phyloP scores from a whole-genome alignment of 2,113 vertebrate genomes.

The Sorex araneus region DNA sequence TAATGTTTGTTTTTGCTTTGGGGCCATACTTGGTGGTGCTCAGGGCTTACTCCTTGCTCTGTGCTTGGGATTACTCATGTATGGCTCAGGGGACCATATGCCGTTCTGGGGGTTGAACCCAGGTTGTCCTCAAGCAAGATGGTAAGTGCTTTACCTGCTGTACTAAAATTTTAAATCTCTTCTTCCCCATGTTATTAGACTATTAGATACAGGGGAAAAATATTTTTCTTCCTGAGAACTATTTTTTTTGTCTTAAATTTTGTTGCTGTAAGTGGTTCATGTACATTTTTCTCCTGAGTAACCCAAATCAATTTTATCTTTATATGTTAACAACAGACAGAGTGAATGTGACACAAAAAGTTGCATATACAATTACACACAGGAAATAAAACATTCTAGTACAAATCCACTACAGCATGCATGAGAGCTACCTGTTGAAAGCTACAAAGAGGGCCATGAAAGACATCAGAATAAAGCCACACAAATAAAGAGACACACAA shows the following conservation, averaged over 20 bases:
- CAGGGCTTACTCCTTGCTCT: too few species aligned
- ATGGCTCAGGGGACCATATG: too few species aligned
- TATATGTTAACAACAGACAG: slow-evolving; percentile 2
- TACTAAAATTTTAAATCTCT: background rate
- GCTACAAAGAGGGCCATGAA: background rate
- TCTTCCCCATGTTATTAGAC: background rate
- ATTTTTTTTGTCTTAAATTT: slow-evolving; percentile 3
- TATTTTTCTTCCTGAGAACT: background rate
- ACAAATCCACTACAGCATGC: background rate
- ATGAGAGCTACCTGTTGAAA: background rate
- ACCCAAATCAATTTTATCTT: background rate
- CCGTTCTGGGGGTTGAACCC: background rate
- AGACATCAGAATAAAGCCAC: background rate
- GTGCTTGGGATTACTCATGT: too few species aligned
- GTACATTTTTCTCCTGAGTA: background rate
- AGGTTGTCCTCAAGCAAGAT: background rate
- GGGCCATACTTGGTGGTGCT: too few species aligned
- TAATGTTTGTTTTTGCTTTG: background rate
- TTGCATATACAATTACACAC: background rate
- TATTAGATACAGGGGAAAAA: background rate
- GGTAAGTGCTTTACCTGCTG: background rate
- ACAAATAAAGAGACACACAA: background rate
- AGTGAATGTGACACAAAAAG: background rate
- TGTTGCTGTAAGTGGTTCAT: background rate
- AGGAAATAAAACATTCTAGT: background rate